These are phyloP conservation scores for Scaptomyza reducta DNA, from an alignment of 2,888 invertebrate genomes.

Conservation along the genomic window DNA sequence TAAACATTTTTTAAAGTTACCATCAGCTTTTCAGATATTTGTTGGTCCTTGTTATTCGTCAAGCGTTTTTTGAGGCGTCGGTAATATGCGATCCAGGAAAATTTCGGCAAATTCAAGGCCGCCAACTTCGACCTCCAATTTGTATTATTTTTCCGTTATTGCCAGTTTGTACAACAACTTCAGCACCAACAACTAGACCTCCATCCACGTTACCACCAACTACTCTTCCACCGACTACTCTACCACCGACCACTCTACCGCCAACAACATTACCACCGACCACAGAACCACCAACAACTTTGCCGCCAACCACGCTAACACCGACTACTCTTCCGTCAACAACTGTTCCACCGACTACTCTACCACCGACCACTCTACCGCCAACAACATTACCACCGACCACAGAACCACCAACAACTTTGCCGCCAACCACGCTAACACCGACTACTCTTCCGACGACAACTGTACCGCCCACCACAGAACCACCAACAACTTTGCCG, in stretches of 20 bases:
- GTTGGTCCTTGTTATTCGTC: conserved; percentile 3
- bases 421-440: background rate
- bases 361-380: background rate
- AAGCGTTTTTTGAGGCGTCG: background rate
- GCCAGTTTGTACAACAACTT: conserved; percentile 4
- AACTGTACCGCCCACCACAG: background rate
- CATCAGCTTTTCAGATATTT: conserved; percentile 7
- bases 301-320: background rate
- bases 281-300: background rate
- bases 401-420: background rate
- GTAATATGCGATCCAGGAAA: background rate
- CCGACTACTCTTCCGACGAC: background rate
- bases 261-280: background rate
- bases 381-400: background rate
- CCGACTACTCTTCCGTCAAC: background rate
- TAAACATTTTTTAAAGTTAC: background rate
- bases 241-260: background rate
- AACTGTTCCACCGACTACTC: background rate
- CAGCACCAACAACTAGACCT: background rate
- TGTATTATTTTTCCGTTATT: conserved; percentile 4
- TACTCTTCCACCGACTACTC: background rate
- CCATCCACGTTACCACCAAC: background rate
- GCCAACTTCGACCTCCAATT: background rate
- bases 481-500: background rate
- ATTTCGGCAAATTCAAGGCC: background rate